A percentile compares a stretch with the other conserved stretches of the same genome.
phyloP scores from a whole-genome alignment of 2,888 invertebrate genomes.

The Tiliacea citrago region DNA sequence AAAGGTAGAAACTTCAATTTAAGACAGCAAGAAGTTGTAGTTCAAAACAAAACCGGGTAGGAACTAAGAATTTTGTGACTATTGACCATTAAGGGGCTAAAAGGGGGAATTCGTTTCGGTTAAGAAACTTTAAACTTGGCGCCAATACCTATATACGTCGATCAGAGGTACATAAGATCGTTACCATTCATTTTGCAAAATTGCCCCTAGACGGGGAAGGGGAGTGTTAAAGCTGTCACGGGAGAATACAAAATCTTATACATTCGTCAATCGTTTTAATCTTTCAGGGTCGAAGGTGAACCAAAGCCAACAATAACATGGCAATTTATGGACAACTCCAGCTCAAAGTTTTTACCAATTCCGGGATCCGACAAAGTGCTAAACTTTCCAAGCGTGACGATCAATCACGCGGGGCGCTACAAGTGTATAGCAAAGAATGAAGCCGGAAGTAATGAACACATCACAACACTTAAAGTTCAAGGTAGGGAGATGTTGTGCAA shows the following conservation, averaged over 20 bases:
- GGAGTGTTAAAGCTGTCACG: background rate
- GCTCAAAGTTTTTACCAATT: slow-evolving; percentile 4
- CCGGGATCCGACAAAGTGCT: slow-evolving; percentile 1
- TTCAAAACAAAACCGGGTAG: background rate
- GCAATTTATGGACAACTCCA: slow-evolving; percentile 20
- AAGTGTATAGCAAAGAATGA: slow-evolving; percentile 49
- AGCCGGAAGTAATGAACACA: slow-evolving; percentile 33
- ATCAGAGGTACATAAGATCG: too few species aligned
- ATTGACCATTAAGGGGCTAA: background rate
- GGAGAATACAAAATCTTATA: background rate
- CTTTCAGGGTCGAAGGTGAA: slow-evolving; percentile 44
- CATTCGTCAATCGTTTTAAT: background rate
- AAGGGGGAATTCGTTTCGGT: background rate
- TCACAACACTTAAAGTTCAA: slow-evolving; percentile 47
- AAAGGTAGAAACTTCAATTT: background rate
- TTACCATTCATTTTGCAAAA: too few species aligned
- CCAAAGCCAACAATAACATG: slow-evolving; percentile 50
- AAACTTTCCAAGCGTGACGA: slow-evolving; percentile 17
- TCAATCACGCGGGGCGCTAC: slow-evolving; percentile 40
- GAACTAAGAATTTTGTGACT: background rate
- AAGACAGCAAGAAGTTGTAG: background rate
- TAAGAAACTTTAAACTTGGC: background rate
- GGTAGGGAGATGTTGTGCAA: slow-evolving; percentile 28
- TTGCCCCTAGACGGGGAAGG: too few species aligned
- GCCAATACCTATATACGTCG: background rate